Conservation (phyloP, 2,888 invertebrate genomes). For the Abrostola tripartita region DNA sequence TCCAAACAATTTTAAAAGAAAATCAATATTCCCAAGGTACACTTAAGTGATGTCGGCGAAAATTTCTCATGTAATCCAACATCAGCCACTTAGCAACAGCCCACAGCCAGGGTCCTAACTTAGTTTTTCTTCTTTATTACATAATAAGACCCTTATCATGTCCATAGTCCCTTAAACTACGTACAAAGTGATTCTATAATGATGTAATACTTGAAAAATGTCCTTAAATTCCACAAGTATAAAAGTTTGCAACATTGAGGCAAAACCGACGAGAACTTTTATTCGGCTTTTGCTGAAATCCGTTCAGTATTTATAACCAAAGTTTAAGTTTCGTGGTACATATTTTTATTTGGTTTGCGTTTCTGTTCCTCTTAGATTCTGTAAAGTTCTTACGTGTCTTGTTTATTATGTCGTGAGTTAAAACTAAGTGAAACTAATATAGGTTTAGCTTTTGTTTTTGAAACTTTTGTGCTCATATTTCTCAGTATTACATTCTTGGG, state of each 20-base stretch:
- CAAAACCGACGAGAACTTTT: constrained; percentile 30
- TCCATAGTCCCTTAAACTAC: constrained; percentile 8
- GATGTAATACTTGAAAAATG: constrained; percentile 35
- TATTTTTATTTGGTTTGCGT: constrained; percentile 26
- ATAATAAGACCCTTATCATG: constrained; percentile 21
- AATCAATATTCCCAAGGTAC: too few species aligned
- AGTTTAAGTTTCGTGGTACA: constrained; percentile 13
- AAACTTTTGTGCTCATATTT: constrained; percentile 1
- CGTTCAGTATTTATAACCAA: constrained; percentile 27
- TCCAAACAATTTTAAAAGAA: too few species aligned
- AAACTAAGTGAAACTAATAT: constrained; percentile 9
- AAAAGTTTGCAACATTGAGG: constrained; percentile 31
- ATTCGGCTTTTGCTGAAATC: constrained; percentile 37
- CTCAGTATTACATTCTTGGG: neutral
- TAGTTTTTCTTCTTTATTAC: constrained; percentile 10
- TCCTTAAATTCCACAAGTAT: constrained; percentile 18
- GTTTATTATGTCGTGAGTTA: constrained; percentile 2
- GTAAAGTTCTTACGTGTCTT: constrained; percentile 13
- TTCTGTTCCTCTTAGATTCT: constrained; percentile 18
- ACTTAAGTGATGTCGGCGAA: neutral
- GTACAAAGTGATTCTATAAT: constrained; percentile 34
- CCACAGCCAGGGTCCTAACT: neutral
- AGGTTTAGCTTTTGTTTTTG: constrained; percentile 2
- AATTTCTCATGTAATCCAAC: constrained; percentile 1
- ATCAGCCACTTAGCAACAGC: constrained; percentile 20